phyloP scores from a whole-genome alignment of 2,888 invertebrate species.

The Platycnemis pennipes region DNA sequence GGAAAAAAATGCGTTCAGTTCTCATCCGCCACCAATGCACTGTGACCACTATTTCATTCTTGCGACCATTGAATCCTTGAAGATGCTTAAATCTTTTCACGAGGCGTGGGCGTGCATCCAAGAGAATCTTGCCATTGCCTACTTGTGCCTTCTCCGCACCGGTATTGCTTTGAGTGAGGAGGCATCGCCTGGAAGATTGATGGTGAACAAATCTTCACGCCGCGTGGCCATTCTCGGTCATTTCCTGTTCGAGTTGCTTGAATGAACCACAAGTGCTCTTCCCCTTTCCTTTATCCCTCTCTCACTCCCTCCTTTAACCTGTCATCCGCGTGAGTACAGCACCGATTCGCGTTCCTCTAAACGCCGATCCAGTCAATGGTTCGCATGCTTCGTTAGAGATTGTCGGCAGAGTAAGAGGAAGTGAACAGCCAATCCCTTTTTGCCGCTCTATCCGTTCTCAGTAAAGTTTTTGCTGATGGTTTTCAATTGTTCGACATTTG shows the following conservation, averaged over 20 bases:
- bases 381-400: conserved; percentile 55
- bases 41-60: too few relatives aligned
- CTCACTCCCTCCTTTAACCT: not conserved
- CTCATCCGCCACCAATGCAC: not conserved
- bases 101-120: conserved; percentile 14
- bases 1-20: not conserved
- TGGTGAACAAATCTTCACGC: conserved; percentile 66
- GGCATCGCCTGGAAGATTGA: conserved; percentile 61
- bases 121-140: not conserved
- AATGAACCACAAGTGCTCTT: conserved; percentile 34
- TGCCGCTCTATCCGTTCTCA: not conserved
- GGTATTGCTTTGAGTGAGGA: not conserved
- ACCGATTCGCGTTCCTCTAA: conserved; percentile 42
- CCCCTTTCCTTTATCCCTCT: not conserved
- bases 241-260: conserved; percentile 66
- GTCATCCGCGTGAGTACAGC: conserved; percentile 51
- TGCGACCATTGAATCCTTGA: not conserved
- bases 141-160: not conserved
- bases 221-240: conserved; percentile 66
- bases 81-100: not conserved
- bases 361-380: conserved; percentile 56
- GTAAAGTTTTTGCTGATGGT: not conserved
- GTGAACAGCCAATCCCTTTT: not conserved
- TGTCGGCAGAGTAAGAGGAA: conserved; percentile 37
- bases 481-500: not conserved